Conservation (phyloP, 1,140 invertebrate species). For the Arctopsyche grandis region DNA sequence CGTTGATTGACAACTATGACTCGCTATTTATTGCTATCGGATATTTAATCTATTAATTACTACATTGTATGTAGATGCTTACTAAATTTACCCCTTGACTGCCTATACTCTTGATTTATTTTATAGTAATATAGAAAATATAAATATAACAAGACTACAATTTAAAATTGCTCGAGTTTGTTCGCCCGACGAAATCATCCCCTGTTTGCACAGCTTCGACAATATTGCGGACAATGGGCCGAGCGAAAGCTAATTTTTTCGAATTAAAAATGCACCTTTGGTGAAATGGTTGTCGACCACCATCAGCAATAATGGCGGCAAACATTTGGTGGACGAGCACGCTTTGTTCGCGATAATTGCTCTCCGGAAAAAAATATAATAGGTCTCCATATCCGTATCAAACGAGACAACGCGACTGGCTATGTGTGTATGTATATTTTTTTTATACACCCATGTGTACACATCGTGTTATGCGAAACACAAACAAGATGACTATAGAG, state of each 20-base stretch:
- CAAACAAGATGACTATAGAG: constrained; percentile 7
- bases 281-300: constrained; percentile 25
- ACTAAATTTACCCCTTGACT: too few relatives aligned
- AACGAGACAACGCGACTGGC: constrained; percentile 35
- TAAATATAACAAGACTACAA: too few relatives aligned
- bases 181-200: too few relatives aligned
- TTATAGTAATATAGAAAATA: too few relatives aligned
- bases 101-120: too few relatives aligned
- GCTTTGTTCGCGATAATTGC: constrained; percentile 54
- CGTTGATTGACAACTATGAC: constrained; percentile 28
- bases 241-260: too few relatives aligned
- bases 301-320: constrained; percentile 35
- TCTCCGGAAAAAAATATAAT: constrained; percentile 52
- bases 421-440: constrained; percentile 36
- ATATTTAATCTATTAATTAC: too few relatives aligned
- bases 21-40: not conserved
- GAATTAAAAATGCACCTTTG: not conserved
- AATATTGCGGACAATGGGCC: too few relatives aligned
- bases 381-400: constrained; percentile 53
- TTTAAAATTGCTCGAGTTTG: too few relatives aligned
- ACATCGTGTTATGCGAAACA: constrained; percentile 24
- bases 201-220: too few relatives aligned
- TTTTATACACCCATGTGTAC: constrained; percentile 28
- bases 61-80: too few relatives aligned
- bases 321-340: constrained; percentile 52